Evolutionary conservation across 2,113 vertebrate genomes (phyloP), one percentile per base, ranked within the genome.

Genomic region (Erythrocercus mccallii): DNA sequence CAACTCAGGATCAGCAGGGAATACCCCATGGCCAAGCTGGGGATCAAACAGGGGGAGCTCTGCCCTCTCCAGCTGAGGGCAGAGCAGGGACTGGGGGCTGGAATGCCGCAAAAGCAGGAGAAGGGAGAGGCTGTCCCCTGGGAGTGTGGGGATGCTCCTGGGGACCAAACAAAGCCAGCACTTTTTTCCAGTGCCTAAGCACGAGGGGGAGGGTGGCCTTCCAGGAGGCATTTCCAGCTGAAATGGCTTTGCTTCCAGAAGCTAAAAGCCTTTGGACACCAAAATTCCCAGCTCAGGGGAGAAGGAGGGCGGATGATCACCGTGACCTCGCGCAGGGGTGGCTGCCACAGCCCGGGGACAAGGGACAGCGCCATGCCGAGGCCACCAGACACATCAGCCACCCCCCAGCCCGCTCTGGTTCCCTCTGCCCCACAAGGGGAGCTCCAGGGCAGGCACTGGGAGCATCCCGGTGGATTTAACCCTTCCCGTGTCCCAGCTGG

Each of bases 251-350:
- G 27, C 31, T 66, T 37, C 42, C 88, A 27, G 65, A 60, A 74
- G 53, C 54, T 71, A 33, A 82, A 79, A 80, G 38, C 53, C 30
- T 25, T 37, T 17, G 24, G 44, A 54, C 31, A n/a, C 2, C 6
- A 0, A n/a, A 74, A 10, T 18, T 58, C 56, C 27, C 38, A 62
- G 47, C 17, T 18, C 3, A 0, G 20, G 20, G 44, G 15, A 37
- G 21, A 4, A 62, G 35, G 19, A 53, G n/a, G 35, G 30, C 0
- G 2, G 30, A 6, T 10, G 31, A 35, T 8, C 14, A 0, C 8
- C 12, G 37, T 20, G 45, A 1, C 7, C 19, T 3, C 1, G 0
- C 1, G 9, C 40, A 31, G 2, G 0, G 2, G 16, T 5, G 2
- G 0, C 18, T 9, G 60, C 12, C 31, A 2, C 71, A 28, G 51